A percentile compares a stretch with the other conserved stretches of the same genome.
phyloP scores from a whole-genome alignment of 2,888 invertebrate genomes.

The Antheraea assamensis region DNA sequence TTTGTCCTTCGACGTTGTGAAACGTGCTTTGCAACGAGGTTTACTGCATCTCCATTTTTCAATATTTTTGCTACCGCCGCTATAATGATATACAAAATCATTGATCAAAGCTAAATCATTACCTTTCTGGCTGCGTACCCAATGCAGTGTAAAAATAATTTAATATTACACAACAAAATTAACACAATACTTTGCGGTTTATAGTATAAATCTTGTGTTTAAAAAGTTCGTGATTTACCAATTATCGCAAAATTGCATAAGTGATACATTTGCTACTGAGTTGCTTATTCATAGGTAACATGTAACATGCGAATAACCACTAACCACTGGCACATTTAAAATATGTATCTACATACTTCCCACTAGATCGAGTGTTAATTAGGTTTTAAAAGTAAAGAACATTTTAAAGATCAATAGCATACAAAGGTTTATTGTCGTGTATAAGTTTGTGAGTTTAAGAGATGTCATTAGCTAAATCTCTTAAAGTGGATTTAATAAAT shows the following conservation, averaged over 20 bases:
- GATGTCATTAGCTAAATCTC: too few relatives aligned
- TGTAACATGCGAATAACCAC: too few relatives aligned
- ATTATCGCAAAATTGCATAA: background rate
- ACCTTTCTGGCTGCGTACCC: constrained; percentile 7
- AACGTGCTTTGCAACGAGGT: constrained; percentile 13
- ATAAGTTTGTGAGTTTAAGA: too few relatives aligned
- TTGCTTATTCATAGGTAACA: too few relatives aligned
- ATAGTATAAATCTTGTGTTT: background rate
- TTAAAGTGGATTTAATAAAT: too few relatives aligned
- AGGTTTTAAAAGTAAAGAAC: too few relatives aligned
- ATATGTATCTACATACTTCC: too few relatives aligned
- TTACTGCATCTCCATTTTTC: constrained; percentile 18
- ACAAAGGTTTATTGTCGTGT: too few relatives aligned
- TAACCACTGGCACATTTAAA: too few relatives aligned
- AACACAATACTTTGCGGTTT: background rate
- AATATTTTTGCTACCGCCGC: constrained; percentile 14
- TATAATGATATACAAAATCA: constrained; percentile 11
- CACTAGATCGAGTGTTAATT: too few relatives aligned
- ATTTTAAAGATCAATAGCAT: too few relatives aligned
- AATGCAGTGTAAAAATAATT: constrained; percentile 8
- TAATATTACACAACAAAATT: background rate
- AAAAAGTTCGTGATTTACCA: constrained; percentile 6
- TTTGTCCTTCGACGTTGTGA: constrained; percentile 10
- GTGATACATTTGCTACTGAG: too few relatives aligned
- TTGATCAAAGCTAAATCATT: constrained; percentile 5